phyloP scores from a whole-genome alignment of 2,888 invertebrate genomes.

The Rhogogaster chlorosoma region DNA sequence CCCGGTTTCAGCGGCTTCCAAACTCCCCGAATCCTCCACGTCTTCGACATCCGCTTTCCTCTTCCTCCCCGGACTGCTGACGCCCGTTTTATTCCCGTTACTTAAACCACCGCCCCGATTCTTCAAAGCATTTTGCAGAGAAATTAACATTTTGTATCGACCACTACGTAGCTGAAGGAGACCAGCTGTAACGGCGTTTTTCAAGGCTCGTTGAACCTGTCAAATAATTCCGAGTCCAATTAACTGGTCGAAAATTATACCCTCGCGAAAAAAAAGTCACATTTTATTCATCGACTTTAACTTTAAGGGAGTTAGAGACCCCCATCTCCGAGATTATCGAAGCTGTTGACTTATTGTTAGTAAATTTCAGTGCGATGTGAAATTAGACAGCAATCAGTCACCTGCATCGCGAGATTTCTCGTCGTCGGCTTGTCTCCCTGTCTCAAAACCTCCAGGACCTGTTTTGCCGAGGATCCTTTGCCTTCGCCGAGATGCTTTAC shows the following conservation, averaged over 20 bases:
- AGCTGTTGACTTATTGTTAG: neutral
- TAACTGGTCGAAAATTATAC: too few species aligned
- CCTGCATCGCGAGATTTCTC: conserved; percentile 69
- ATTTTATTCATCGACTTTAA: too few species aligned
- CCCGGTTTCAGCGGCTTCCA: conserved; percentile 50
- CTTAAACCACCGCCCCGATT: conserved; percentile 24
- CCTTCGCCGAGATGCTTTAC: conserved; percentile 62
- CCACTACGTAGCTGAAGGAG: conserved; percentile 65
- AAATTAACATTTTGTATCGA: conserved; percentile 67
- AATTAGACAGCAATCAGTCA: conserved; percentile 53
- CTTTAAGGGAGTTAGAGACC: neutral
- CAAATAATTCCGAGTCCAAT: neutral
- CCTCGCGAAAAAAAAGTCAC: too few species aligned
- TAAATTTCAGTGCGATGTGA: neutral
- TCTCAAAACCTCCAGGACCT: conserved; percentile 65
- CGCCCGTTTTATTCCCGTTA: conserved; percentile 24
- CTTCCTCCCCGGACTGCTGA: conserved; percentile 12
- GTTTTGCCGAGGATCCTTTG: conserved; percentile 66
- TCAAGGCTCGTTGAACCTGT: conserved; percentile 69
- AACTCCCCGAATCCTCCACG: conserved; percentile 9
- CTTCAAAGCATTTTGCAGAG: conserved; percentile 57
- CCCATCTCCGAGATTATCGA: neutral
- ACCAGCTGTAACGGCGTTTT: conserved; percentile 68
- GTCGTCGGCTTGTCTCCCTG: conserved; percentile 37
- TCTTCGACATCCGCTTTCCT: conserved; percentile 51